A percentile compares a stretch with the other conserved stretches of the same genome.
These are phyloP conservation scores for Polymixis lichenea DNA, from an alignment of 2,888 invertebrate genomes.

Conservation along the genomic window DNA sequence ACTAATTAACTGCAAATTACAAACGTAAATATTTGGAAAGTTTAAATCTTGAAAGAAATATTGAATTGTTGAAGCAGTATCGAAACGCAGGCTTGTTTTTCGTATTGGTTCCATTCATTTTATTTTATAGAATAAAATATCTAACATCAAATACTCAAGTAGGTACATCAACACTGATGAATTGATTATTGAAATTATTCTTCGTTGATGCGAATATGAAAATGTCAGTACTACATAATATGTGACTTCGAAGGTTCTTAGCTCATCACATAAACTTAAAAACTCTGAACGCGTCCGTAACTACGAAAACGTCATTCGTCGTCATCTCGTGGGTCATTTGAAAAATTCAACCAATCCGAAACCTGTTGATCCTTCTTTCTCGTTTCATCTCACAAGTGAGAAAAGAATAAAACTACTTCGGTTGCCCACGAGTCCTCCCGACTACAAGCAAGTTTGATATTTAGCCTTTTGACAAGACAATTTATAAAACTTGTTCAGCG, in stretches of 20 bases:
- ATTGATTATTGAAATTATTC: neutral
- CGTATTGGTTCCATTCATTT: constrained; percentile 24
- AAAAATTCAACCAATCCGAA: constrained; percentile 27
- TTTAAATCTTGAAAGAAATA: neutral
- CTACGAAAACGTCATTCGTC: constrained; percentile 7
- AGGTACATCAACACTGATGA: neutral
- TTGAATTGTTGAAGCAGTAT: constrained; percentile 21
- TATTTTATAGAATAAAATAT: no score
- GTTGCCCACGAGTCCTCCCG: neutral
- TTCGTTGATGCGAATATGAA: neutral
- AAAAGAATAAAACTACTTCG: constrained; percentile 12
- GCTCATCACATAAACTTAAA: neutral
- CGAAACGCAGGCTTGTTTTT: constrained; percentile 25
- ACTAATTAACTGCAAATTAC: neutral
- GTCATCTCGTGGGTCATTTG: neutral
- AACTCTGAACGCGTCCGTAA: constrained; percentile 22
- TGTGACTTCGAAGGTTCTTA: neutral
- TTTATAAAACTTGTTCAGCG: neutral
- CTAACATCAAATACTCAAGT: neutral
- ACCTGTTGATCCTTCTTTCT: neutral
- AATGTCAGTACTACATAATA: neutral
- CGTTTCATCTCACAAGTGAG: constrained; percentile 9
- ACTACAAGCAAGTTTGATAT: neutral
- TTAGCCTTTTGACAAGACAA: neutral
- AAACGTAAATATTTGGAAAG: neutral